Base-by-base conservation (phyloP, 2,888 invertebrate genomes). In the Drosophila falleni region DNA sequence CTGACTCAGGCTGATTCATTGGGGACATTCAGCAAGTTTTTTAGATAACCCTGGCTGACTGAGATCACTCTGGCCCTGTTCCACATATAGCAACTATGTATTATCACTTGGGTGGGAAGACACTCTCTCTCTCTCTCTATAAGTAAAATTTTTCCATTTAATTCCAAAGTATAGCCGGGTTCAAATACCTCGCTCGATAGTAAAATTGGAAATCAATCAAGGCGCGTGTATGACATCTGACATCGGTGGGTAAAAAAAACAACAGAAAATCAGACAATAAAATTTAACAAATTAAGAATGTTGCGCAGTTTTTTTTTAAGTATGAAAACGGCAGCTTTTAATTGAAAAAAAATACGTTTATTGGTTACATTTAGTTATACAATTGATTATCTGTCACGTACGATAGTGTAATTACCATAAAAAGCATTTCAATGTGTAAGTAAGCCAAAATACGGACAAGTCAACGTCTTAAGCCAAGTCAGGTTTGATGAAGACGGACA, bases 111-210 rank as follows among this genome's bases (percentile, higher is more conserved):
- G 19, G 9, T 50, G 11, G 37, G 19, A 23, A 5, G 41, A 31
- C 54, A 2, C 23, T 23, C 23, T 23, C 4, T 23, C 23, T 23
- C 23, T 23, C 23, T 23, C 23, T 23, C 9, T 44, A n/a, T 37
- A 26, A 31, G 31, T 44, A 29, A 46, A 66, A 74, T 47, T 46
- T 70, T 78, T 79, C 61, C 53, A 76, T 63, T 56, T 33, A 59
- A 16, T 9, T 41, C 8, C 1, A 19, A 29, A 31, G 39, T 13
- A 11, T 11, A 37, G 13, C 23, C 42, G 41, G 61, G 74, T 81
- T 81, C 74, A 78, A 78, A 55, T 64, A 78, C 71, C 71, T 60
- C 39, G 3, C 33, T 19, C 6, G 19, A 33, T 15, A n/a, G n/a
- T 6, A 16, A 49, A 33, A 6, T 10, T 29, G 8, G 15, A 59